Evolutionary conservation across 2,888 invertebrate species (phyloP).

Genomic region (Harpalus rubripes): DNA sequence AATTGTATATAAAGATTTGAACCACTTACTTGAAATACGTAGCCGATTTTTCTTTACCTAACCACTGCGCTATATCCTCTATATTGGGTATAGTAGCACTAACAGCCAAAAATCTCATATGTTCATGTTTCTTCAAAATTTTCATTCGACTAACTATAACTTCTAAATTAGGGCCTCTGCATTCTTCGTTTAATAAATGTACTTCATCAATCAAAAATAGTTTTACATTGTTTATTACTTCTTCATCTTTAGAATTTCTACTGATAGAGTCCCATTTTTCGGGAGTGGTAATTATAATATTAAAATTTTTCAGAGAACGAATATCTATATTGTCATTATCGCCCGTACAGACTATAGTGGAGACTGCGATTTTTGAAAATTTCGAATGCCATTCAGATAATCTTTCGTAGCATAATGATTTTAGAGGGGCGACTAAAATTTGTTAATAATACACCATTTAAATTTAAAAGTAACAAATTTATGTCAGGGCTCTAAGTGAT

Average conservation of each 20-base stretch:
- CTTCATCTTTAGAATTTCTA: conserved; percentile 84
- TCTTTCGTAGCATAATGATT: conserved; percentile 87
- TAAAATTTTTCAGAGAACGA: conserved; percentile 75
- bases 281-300: conserved; percentile 88
- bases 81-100: conserved; percentile 90
- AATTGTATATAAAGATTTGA: too few species aligned
- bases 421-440: conserved; percentile 87
- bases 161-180: conserved; percentile 87
- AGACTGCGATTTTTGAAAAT: conserved; percentile 82
- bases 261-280: conserved; percentile 93
- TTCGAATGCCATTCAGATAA: conserved; percentile 86
- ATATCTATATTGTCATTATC: conserved; percentile 85
- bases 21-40: conserved; percentile 81
- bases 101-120: conserved; percentile 85
- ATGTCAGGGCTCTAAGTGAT: too few species aligned
- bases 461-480: too few species aligned
- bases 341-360: conserved; percentile 87
- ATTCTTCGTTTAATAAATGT: conserved; percentile 86
- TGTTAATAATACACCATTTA: background rate
- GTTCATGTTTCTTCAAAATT: conserved; percentile 80
- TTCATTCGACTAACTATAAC: conserved; percentile 88
- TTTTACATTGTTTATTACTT: conserved; percentile 82
- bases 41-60: conserved; percentile 79
- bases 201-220: conserved; percentile 89
- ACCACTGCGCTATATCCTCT: conserved; percentile 87